Conservation (phyloP, 2,797 vertebrate species). For the Enteromius argenteus region DNA sequence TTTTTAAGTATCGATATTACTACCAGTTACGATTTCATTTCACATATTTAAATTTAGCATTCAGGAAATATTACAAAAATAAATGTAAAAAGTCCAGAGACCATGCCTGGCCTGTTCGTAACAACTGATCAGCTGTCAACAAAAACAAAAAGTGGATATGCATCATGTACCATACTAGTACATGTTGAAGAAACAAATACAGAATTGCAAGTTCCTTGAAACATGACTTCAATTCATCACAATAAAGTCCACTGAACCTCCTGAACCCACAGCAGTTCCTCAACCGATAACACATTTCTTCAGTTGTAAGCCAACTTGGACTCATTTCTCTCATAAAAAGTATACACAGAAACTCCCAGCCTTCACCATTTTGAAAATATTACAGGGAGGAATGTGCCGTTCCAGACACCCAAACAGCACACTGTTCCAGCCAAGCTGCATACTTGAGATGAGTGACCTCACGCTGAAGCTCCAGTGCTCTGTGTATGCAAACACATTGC, state of each 20-base stretch:
- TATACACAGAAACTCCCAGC: conserved; percentile 50
- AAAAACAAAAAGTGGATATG: neutral
- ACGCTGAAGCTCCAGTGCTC: conserved; percentile 56
- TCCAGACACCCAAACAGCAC: conserved; percentile 90
- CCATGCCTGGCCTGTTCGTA: neutral
- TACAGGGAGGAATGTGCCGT: conserved; percentile 67
- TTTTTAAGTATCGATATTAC: too few relatives aligned
- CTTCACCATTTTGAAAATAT: conserved; percentile 56
- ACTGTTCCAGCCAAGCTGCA: conserved; percentile 83
- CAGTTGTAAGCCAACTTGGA: conserved; percentile 23
- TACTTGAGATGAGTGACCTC: conserved; percentile 85
- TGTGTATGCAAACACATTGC: conserved; percentile 63
- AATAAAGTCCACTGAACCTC: neutral
- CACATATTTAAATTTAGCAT: too few relatives aligned
- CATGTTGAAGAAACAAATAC: neutral
- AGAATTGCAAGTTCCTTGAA: conserved; percentile 5
- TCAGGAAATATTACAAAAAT: too few relatives aligned
- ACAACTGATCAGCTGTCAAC: neutral
- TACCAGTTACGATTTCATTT: too few relatives aligned
- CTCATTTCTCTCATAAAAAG: conserved; percentile 34
- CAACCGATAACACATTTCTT: conserved; percentile 20
- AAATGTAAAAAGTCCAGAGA: too few relatives aligned
- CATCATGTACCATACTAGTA: neutral
- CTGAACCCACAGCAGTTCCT: neutral
- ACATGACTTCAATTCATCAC: conserved; percentile 5